These are phyloP conservation scores for Cairina moschata DNA, from an alignment of 2,113 vertebrate genomes.

Conservation along the genomic window DNA sequence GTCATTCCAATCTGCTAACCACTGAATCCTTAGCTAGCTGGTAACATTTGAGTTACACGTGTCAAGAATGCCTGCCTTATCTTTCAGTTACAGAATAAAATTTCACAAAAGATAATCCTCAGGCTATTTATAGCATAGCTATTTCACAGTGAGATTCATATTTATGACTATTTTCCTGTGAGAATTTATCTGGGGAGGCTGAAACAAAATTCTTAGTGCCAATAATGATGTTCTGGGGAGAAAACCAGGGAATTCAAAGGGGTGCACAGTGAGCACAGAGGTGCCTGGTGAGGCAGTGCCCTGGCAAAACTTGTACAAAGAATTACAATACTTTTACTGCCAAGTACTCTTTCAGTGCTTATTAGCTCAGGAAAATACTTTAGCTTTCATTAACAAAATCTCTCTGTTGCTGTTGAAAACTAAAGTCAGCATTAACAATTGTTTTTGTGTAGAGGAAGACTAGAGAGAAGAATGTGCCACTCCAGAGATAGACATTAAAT, in stretches of 20 bases:
- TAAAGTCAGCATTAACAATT: not conserved
- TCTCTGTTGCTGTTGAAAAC: not conserved
- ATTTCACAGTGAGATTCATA: not conserved
- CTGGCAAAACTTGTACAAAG: not conserved
- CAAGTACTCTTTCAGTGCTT: not conserved
- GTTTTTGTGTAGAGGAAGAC: not conserved
- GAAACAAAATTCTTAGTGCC: not conserved
- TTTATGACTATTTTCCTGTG: not conserved
- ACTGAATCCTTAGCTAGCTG: not conserved
- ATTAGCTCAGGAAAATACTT: not conserved
- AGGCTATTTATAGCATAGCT: not conserved
- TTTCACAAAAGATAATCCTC: not conserved
- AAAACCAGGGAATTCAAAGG: not conserved
- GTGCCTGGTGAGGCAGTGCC: not conserved
- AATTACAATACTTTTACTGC: not conserved
- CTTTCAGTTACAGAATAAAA: not conserved
- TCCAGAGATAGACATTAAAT: not conserved
- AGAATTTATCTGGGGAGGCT: not conserved
- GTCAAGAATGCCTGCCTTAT: not conserved
- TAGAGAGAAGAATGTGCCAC: not conserved
- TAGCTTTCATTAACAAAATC: not conserved
- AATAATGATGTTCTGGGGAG: not conserved
- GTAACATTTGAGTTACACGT: not conserved
- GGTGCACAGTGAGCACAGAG: rapidly evolving
- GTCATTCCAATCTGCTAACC: not conserved